Conservation (phyloP, 1,140 invertebrate genomes). For the Drosophila subpulchrella region DNA sequence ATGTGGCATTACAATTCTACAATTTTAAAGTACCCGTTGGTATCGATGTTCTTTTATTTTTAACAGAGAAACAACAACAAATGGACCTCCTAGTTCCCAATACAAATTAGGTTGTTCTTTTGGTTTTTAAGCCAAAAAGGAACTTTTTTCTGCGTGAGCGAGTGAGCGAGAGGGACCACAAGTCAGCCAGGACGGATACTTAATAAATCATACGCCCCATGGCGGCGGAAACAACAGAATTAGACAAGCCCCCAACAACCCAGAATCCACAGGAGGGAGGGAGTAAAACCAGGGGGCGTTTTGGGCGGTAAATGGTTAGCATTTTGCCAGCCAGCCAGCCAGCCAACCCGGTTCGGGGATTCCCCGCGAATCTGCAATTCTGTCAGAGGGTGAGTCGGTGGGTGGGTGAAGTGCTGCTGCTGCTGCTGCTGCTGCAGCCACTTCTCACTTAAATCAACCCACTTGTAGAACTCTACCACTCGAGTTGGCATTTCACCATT, state of each 20-base stretch:
- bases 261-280: too few relatives aligned
- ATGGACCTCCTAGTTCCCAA: background rate
- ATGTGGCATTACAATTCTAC: background rate
- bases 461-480: constrained; percentile 75
- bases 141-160: constrained; percentile 8
- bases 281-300: constrained; percentile 13
- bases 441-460: constrained; percentile 66
- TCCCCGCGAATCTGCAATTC: constrained; percentile 8
- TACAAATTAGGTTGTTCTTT: background rate
- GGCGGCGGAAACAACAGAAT: constrained; percentile 33
- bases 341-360: constrained; percentile 21
- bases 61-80: too few relatives aligned
- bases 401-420: constrained; percentile 33
- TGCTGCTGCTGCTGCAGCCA: constrained; percentile 45
- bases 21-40: background rate
- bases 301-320: constrained; percentile 64
- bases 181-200: constrained; percentile 62
- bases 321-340: constrained; percentile 49
- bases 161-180: constrained; percentile 22
- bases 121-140: background rate
- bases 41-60: background rate
- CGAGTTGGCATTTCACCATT: constrained; percentile 71
- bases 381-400: background rate
- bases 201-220: constrained; percentile 76
- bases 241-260: constrained; percentile 47